Evolutionary conservation across 2,797 vertebrate species (phyloP), one percentile per base, ranked within the genome.

Genomic region (Lycodopsis pacificus): DNA sequence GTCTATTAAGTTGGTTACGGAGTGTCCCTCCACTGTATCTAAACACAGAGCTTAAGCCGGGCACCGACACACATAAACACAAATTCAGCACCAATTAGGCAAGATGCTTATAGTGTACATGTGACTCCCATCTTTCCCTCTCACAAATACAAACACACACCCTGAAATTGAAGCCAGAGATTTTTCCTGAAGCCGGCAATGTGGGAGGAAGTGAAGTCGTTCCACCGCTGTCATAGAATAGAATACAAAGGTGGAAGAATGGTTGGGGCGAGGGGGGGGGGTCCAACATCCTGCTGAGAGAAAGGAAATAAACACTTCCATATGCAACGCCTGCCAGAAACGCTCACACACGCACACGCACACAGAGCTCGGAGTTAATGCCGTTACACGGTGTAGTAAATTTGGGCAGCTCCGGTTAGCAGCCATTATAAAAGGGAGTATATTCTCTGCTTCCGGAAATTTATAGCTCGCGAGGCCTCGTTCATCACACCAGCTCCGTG

Each of bases 281-380:
- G 81, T 91, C 83, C 82, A 42, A 80, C 86, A 88, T 93, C 91
- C 91, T 82, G 84, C 88, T 86, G 86, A 69, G 84, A 89, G 88
- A 85, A 80, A 92, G 91, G 90, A 94, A 93, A 91, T 93, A 94
- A 94, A 92, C 86, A 91, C 89, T 91, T 93, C 91, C 92, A 94
- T 84, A 91, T 89, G 86, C 76, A 85, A 73, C 57, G 62, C 59
- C 65, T 79, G 82, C 85, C 88, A 79, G 70, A 77, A 77, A 82
- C 49, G 36, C 46, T 17, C 15, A 63, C 30, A 70, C 53, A 51
- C 51, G 2, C 61, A 40, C 73, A 51, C 20, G 22, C 40, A 46
- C 72, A 54, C 30, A 38, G 13, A 19, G 46, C 73, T 71, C 38
- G 48, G 25, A 83, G 74, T 69, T 77, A 70, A 82, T 62, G 76